phyloP scores from a whole-genome alignment of 2,113 vertebrate genomes.

The Myxocyprinus asiaticus region DNA sequence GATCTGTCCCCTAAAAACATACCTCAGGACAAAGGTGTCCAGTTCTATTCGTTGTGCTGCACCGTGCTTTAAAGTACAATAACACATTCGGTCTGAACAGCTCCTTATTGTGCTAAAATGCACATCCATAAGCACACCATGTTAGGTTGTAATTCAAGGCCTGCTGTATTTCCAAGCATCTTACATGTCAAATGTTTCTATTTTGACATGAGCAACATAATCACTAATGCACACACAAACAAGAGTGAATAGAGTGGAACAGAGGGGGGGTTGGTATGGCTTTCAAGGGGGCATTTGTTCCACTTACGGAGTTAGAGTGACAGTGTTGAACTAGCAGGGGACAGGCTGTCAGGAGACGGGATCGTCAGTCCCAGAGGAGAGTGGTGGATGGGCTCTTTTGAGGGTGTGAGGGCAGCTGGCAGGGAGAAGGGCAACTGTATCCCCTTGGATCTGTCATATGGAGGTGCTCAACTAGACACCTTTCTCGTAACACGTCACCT shows the following conservation, averaged over 20 bases:
- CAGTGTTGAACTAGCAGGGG: conserved; percentile 47
- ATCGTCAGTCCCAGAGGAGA: conserved; percentile 53
- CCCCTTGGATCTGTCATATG: conserved; percentile 78
- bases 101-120: neutral
- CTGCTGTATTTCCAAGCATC: conserved; percentile 29
- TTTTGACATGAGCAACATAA: conserved; percentile 44
- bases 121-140: conserved; percentile 22
- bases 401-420: conserved; percentile 78
- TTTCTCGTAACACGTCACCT: conserved; percentile 66
- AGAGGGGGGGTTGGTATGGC: conserved; percentile 40
- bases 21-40: no score
- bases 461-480: conserved; percentile 61
- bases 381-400: conserved; percentile 54
- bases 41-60: no score
- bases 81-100: no score
- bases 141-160: conserved; percentile 18
- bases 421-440: conserved; percentile 74
- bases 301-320: conserved; percentile 52
- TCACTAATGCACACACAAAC: conserved; percentile 28
- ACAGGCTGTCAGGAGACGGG: conserved; percentile 56
- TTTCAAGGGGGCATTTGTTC: conserved; percentile 47
- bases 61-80: no score
- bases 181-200: conserved; percentile 23
- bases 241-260: conserved; percentile 62
- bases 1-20: no score